Evolutionary conservation across 2,797 vertebrate species (phyloP).

Genomic region (Serranus cabrilla): DNA sequence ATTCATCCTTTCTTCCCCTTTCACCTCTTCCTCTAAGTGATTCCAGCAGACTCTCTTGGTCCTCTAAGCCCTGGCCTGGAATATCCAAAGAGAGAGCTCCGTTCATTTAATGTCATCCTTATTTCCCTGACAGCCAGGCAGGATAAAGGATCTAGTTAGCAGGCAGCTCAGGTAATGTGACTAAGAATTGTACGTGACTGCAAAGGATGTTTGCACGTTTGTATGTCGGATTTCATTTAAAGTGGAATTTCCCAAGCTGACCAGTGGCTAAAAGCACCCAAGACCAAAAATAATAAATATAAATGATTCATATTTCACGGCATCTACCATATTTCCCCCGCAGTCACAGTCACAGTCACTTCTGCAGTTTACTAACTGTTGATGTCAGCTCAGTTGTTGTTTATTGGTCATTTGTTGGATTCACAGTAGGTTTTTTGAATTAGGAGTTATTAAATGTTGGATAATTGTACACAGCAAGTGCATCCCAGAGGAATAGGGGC

Average conservation of each 20-base stretch:
- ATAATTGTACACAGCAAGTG: neutral
- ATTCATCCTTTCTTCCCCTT: slow-evolving; percentile 49
- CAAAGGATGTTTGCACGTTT: slow-evolving; percentile 20
- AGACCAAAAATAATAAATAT: slow-evolving; percentile 14
- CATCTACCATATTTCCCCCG: slow-evolving; percentile 13
- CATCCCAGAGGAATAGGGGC: neutral
- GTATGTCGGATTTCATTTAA: slow-evolving; percentile 23
- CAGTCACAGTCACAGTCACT: slow-evolving; percentile 1
- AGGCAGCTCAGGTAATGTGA: slow-evolving; percentile 65
- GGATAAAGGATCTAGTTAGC: slow-evolving; percentile 68
- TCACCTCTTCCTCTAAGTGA: slow-evolving; percentile 42
- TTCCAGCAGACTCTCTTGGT: slow-evolving; percentile 32
- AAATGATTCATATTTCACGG: slow-evolving; percentile 12
- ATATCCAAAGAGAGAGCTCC: slow-evolving; percentile 68
- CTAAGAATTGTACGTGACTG: slow-evolving; percentile 53
- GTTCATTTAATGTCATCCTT: slow-evolving; percentile 74
- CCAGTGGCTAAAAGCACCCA: slow-evolving; percentile 16
- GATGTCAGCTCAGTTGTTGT: slow-evolving; percentile 1
- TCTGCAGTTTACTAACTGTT: neutral
- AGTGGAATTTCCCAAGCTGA: slow-evolving; percentile 31
- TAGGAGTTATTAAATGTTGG: neutral
- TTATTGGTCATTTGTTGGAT: slow-evolving; percentile 15
- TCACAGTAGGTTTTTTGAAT: neutral
- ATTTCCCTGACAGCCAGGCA: slow-evolving; percentile 64
- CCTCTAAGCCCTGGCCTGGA: slow-evolving; percentile 54